A percentile compares a stretch with the other conserved stretches of the same genome.
Conservation (phyloP, 2,113 vertebrate genomes). For the Anolis sagrei region DNA sequence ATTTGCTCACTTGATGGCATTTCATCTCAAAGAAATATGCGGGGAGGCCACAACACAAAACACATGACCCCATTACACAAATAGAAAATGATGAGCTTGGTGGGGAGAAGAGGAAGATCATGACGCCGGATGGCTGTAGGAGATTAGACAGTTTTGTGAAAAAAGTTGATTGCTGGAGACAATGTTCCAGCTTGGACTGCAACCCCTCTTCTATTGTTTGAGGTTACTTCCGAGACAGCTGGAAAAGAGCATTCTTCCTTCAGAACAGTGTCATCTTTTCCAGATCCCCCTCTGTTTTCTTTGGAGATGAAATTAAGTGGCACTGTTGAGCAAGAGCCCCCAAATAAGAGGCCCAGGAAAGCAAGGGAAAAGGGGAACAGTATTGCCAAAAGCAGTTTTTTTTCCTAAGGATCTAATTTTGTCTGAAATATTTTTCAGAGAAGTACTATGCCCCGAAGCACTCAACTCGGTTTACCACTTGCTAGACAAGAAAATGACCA, state of each 20-base stretch:
- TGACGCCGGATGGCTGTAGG: not conserved
- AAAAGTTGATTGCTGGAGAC: not conserved
- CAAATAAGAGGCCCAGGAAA: not conserved
- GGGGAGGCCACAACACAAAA: not conserved
- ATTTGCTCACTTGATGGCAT: constrained; percentile 47
- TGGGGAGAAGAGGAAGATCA: not conserved
- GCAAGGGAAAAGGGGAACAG: not conserved
- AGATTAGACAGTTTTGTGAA: not conserved
- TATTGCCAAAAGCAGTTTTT: constrained; percentile 14
- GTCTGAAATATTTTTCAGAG: not conserved
- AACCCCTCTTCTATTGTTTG: constrained; percentile 38
- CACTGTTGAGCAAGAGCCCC: not conserved
- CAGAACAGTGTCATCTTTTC: not conserved
- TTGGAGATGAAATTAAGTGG: constrained; percentile 18
- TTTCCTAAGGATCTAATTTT: not conserved
- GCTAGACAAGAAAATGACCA: accelerated
- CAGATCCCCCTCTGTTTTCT: constrained; percentile 4
- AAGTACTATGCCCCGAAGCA: not conserved
- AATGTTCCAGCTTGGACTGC: constrained; percentile 42
- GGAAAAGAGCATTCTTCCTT: constrained; percentile 40
- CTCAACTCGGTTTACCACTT: accelerated
- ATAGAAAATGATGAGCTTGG: constrained; percentile 22
- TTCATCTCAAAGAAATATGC: constrained; percentile 41
- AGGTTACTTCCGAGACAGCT: constrained; percentile 34
- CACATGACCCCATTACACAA: accelerated